These are phyloP conservation scores for Therioaphis trifolii DNA, from an alignment of 2,888 invertebrate genomes.

Conservation along the genomic window DNA sequence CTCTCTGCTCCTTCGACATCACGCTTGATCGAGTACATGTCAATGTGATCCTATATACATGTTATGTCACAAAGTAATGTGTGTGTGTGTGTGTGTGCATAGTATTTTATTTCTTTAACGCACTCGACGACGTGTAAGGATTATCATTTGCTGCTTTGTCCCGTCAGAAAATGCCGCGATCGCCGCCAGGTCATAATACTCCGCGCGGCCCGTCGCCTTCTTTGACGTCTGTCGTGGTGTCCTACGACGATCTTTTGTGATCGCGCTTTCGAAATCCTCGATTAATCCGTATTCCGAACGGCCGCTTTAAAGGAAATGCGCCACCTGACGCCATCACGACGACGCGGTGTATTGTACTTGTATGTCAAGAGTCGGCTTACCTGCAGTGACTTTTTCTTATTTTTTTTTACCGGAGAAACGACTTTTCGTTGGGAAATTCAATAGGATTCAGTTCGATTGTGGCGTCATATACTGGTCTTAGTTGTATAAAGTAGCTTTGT, in stretches of 20 bases:
- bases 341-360: not conserved
- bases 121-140: constrained; percentile 22
- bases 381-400: not conserved
- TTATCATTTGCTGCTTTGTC: constrained; percentile 24
- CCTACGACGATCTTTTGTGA: not conserved
- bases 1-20: too few species aligned
- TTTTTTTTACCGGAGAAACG: not conserved
- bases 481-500: too few species aligned
- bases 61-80: not conserved
- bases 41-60: too few species aligned
- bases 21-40: too few species aligned
- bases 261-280: constrained; percentile 12
- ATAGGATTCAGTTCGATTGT: not conserved
- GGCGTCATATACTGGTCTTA: too few species aligned
- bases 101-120: not conserved
- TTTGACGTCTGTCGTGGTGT: constrained; percentile 6
- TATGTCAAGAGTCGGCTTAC: too few species aligned
- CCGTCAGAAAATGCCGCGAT: not conserved
- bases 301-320: not conserved
- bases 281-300: not conserved
- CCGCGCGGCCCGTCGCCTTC: not conserved
- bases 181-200: not conserved
- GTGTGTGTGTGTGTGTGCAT: not conserved
- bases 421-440: not conserved
- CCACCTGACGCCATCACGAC: not conserved